Evolutionary conservation across 2,113 vertebrate genomes (phyloP).

Genomic region (Peromyscus californicus): DNA sequence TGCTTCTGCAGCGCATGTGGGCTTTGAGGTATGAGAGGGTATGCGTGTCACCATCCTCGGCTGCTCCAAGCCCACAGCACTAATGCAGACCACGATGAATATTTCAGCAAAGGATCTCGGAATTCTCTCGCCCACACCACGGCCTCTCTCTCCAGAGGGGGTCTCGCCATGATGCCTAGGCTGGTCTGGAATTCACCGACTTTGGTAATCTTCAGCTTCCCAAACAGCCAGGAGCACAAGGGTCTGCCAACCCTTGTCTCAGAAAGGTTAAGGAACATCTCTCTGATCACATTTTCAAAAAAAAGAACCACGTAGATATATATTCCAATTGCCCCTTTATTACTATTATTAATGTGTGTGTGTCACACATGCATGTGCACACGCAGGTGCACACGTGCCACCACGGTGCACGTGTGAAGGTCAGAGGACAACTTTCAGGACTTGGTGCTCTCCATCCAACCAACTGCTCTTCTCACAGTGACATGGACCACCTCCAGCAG

Average conservation of each 20-base stretch:
- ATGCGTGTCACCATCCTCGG: not conserved
- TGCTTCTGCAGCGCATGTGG: not conserved
- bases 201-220: not conserved
- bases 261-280: not conserved
- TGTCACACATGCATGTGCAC: not conserved
- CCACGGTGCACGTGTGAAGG: not conserved
- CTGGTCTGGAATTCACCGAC: not conserved
- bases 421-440: not conserved
- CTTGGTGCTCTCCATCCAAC: not conserved
- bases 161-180: not conserved
- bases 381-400: too few relatives aligned
- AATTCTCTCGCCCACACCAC: not conserved
- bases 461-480: not conserved
- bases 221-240: not conserved
- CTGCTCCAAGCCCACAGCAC: not conserved
- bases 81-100: not conserved
- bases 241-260: not conserved
- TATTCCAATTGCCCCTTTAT: not conserved
- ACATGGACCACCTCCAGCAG: not conserved
- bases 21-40: not conserved
- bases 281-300: constrained; percentile 27
- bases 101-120: not conserved
- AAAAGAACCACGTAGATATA: not conserved
- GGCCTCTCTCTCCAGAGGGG: not conserved
- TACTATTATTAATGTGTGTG: not conserved